Evolutionary conservation across 2,888 invertebrate genomes (phyloP).

Genomic region (Venustoraphidia nigricollis): DNA sequence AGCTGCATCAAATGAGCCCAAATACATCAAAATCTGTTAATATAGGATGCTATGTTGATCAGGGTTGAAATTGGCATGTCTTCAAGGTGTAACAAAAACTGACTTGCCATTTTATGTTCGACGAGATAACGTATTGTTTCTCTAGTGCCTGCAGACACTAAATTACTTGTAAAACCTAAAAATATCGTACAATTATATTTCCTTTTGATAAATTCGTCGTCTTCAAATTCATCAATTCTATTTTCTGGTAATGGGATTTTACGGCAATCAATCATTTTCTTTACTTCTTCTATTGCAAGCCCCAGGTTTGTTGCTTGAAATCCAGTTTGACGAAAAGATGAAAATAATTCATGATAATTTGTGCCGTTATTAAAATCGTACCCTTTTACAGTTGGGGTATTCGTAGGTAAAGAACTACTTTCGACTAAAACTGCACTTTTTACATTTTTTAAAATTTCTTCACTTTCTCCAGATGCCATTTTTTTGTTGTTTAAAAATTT

Average conservation of each 20-base stretch:
- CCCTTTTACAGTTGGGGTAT: conserved; percentile 57
- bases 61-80: no score
- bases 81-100: no score
- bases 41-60: no score
- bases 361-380: conserved; percentile 89
- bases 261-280: conserved; percentile 75
- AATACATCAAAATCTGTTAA: no score
- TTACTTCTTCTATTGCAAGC: conserved; percentile 76
- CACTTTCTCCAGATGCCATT: background rate
- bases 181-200: conserved; percentile 85
- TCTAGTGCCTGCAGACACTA: conserved; percentile 87
- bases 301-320: conserved; percentile 97
- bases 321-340: conserved; percentile 69
- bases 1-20: no score
- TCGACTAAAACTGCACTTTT: conserved; percentile 56
- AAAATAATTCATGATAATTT: conserved; percentile 69
- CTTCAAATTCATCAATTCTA: conserved; percentile 48
- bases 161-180: conserved; percentile 92
- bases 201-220: conserved; percentile 65
- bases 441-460: conserved; percentile 22
- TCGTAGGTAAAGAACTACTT: conserved; percentile 48
- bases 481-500: background rate
- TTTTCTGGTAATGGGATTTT: conserved; percentile 51
- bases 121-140: conserved; percentile 82
- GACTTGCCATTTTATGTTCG: conserved; percentile 56